Base-by-base conservation (phyloP, 2,113 vertebrate genomes). In the Reinhardtius hippoglossoides region DNA sequence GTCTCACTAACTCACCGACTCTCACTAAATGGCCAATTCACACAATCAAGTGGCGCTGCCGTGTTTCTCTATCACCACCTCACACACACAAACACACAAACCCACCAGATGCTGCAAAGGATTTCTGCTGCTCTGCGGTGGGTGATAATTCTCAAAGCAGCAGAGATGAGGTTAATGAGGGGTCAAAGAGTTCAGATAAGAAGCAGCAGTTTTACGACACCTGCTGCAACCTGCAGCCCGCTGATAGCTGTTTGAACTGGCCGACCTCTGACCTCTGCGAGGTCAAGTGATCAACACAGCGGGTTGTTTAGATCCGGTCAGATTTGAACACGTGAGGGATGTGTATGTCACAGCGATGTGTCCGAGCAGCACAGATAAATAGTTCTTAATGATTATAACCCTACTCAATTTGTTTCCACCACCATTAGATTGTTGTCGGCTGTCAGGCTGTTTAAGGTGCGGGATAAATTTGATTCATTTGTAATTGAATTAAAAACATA, bases 101-200 rank as follows among this genome's bases (percentile, higher is more conserved):
- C 74, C 82, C 87, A 87, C 84, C 68, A 74, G 81, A 87, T 84
- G 92, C 85, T 89, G 80, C 74, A 81, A 86, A 90, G 86, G 81
- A 88, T 88, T 87, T 84, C 84, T 85, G 48, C 81, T 67, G 54
- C 64, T 64, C 23, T 21, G 72, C 66, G 74, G 70, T 86, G 82
- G 87, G 82, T 74, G 88, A 92, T 94, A 84, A 87, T 72, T 94
- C 83, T 89, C 70, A 13, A 24, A 46, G 60, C 71, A 16, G 84
- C 20, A 42, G 68, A 62, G 71, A 86, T 46, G 79, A 76, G 93
- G 88, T 94, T 93, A 94, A 94, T 95, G 92, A 93, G 92, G 83
- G 94, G 94, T 94, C 93, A 95, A 88, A 90, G 84, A 78, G 88
- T 89, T 87, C 84, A 72, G 83, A 93, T 92, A 92, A 91, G 88